phyloP scores from a whole-genome alignment of 2,113 vertebrate species.

The Fregata magnificens region DNA sequence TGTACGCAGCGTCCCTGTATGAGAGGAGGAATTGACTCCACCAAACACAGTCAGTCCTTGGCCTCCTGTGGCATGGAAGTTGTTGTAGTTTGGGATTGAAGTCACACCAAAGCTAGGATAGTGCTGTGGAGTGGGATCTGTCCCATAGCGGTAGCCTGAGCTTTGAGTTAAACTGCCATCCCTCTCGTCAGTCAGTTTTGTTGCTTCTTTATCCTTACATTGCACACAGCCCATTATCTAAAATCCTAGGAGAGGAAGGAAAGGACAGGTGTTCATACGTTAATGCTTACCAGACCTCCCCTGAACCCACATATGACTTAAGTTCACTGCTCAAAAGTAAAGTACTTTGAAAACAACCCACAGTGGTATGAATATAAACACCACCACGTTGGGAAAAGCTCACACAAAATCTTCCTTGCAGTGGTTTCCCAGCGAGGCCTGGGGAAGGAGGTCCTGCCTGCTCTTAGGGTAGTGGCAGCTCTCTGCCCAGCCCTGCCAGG shows the following conservation, averaged over 20 bases:
- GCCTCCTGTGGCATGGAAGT: constrained; percentile 86
- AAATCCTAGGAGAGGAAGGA: constrained; percentile 75
- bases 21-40: constrained; percentile 89
- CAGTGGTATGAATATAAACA: neutral
- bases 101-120: constrained; percentile 90
- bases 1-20: constrained; percentile 89
- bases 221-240: constrained; percentile 99
- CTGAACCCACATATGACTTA: neutral
- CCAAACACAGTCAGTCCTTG: constrained; percentile 92
- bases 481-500: neutral
- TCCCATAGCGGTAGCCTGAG: constrained; percentile 90
- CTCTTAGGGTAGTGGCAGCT: neutral
- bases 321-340: neutral
- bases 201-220: constrained; percentile 99
- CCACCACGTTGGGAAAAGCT: neutral
- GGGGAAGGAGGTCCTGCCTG: neutral
- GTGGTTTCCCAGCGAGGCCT: neutral
- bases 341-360: neutral
- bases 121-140: constrained; percentile 90
- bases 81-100: constrained; percentile 96
- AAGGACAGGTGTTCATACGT: neutral
- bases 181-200: constrained; percentile 91
- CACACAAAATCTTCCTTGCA: neutral
- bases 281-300: neutral
- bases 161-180: constrained; percentile 89